Evolutionary conservation across 1,140 invertebrate genomes (phyloP).

Genomic region (Microplitis mediator): DNA sequence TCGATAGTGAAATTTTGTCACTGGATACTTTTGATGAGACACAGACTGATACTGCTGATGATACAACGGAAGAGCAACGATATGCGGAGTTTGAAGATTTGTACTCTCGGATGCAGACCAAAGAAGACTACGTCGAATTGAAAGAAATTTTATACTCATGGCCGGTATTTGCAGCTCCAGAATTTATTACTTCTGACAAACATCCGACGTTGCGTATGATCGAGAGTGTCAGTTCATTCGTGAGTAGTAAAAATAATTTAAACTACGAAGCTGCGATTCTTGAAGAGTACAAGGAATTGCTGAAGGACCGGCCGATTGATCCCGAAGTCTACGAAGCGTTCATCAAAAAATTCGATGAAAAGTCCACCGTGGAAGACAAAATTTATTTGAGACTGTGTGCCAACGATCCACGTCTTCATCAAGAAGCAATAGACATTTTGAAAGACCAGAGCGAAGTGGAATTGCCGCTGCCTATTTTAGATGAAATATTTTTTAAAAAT

Average conservation of each 20-base stretch:
- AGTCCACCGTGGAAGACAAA: conserved; percentile 42
- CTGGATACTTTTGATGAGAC: not conserved
- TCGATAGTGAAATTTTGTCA: not conserved
- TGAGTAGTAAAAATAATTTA: conserved; percentile 21
- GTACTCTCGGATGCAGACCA: conserved; percentile 38
- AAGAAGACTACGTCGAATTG: conserved; percentile 43
- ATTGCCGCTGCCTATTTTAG: conserved; percentile 46
- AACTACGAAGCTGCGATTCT: conserved; percentile 40
- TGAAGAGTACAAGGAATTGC: conserved; percentile 50
- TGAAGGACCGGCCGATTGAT: conserved; percentile 37
- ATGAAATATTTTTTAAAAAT: conserved; percentile 56
- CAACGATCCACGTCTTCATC: conserved; percentile 40
- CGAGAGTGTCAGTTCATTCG: conserved; percentile 29
- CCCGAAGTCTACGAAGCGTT: conserved; percentile 44
- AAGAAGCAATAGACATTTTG: conserved; percentile 48
- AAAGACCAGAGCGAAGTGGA: conserved; percentile 34
- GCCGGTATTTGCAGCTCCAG: conserved; percentile 43
- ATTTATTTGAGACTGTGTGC: conserved; percentile 50
- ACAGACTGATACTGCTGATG: conserved; percentile 9
- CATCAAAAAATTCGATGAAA: conserved; percentile 37
- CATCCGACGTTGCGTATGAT: conserved; percentile 49
- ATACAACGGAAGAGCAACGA: conserved; percentile 47
- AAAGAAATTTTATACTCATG: conserved; percentile 45
- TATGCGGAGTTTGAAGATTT: conserved; percentile 44
- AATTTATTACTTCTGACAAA: conserved; percentile 39